phyloP scores from a whole-genome alignment of 1,140 invertebrate species.

The Drosophila lowei region DNA sequence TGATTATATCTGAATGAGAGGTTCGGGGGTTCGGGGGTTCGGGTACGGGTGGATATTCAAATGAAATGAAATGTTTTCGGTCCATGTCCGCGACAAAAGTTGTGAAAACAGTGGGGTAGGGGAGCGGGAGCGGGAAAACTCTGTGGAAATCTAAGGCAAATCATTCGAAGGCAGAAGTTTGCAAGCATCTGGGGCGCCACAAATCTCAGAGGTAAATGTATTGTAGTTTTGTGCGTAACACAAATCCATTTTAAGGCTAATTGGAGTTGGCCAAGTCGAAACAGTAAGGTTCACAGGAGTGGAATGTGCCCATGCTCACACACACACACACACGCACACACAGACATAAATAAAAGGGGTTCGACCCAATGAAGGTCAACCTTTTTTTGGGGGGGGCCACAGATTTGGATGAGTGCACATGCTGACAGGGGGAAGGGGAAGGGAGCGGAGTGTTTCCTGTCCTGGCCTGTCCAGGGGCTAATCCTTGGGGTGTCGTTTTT shows the following conservation, averaged over 20 bases:
- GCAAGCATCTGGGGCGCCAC: conserved; percentile 15
- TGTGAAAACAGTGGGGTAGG: conserved; percentile 34
- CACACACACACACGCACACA: conserved; percentile 5
- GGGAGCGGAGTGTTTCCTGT: neutral
- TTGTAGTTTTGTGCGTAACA: conserved; percentile 70
- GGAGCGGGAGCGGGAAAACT: conserved; percentile 22
- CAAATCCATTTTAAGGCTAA: conserved; percentile 78
- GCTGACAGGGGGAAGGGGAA: conserved; percentile 14
- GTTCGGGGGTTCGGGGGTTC: conserved; percentile 12
- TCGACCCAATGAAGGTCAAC: conserved; percentile 54
- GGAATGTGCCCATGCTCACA: conserved; percentile 37
- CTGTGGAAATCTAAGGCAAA: conserved; percentile 29
- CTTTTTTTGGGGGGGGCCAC: conserved; percentile 31
- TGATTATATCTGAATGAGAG: conserved; percentile 25
- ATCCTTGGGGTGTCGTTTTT: conserved; percentile 65
- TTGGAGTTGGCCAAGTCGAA: conserved; percentile 65
- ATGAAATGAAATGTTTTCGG: conserved; percentile 70
- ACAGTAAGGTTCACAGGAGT: neutral
- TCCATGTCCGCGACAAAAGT: conserved; percentile 57
- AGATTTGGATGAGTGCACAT: conserved; percentile 42
- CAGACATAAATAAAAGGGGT: conserved; percentile 19
- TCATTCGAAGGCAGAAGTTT: conserved; percentile 18
- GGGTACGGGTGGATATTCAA: conserved; percentile 61
- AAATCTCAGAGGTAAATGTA: conserved; percentile 62
- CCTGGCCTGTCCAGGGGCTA: conserved; percentile 18